A percentile compares a stretch with the other conserved stretches of the same genome.
Evolutionary conservation across 1,140 invertebrate genomes (phyloP).

Genomic region (Brachionus koreanus): DNA sequence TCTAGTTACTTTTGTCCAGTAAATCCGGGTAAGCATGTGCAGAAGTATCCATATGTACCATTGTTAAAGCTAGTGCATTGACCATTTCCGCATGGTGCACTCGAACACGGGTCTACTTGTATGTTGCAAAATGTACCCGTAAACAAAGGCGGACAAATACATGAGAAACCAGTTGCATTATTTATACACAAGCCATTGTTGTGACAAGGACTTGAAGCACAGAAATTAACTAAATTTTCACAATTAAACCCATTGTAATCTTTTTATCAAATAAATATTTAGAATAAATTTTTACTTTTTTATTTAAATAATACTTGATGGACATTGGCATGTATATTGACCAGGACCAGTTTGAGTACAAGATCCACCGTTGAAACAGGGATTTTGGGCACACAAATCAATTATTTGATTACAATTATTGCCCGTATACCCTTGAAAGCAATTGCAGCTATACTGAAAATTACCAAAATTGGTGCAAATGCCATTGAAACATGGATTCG

Average conservation of each 20-base stretch:
- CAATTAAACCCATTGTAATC: conserved; percentile 42
- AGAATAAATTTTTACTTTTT: not conserved
- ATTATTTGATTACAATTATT: not conserved
- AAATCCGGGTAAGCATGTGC: conserved; percentile 80
- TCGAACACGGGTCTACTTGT: not conserved
- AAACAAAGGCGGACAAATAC: not conserved
- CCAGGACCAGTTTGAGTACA: conserved; percentile 48
- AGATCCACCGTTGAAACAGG: conserved; percentile 45
- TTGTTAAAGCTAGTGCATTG: conserved; percentile 65
- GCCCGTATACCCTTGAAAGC: conserved; percentile 39
- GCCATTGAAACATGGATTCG: conserved; percentile 48
- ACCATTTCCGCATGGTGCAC: conserved; percentile 26
- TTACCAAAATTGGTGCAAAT: not conserved
- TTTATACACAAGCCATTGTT: conserved; percentile 44
- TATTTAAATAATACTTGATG: not conserved
- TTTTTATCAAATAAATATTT: conserved; percentile 67
- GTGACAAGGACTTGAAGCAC: conserved; percentile 46
- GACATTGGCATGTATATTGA: conserved; percentile 46
- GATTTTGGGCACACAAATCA: not conserved
- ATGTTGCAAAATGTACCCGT: conserved; percentile 46
- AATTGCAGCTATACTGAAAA: not conserved
- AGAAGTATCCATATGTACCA: conserved; percentile 62
- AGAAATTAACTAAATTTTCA: conserved; percentile 22
- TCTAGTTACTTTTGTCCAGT: conserved; percentile 61
- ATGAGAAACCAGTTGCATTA: not conserved